A percentile compares a stretch with the other conserved stretches of the same genome.
Evolutionary conservation across 2,113 vertebrate species (phyloP).

Genomic region (Ardeotis arabs): DNA sequence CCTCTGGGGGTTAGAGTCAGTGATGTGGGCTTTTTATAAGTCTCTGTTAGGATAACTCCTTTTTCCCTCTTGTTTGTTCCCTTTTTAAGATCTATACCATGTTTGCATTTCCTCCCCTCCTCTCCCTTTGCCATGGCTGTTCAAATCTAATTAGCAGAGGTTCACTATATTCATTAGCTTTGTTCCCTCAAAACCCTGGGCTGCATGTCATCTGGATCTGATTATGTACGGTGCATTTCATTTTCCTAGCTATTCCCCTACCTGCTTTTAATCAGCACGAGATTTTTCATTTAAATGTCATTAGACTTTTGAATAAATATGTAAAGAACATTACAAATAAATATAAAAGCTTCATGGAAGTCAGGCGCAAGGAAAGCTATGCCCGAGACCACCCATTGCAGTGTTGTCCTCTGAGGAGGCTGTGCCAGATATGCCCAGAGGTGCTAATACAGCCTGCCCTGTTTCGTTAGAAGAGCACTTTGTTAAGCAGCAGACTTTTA

Average conservation of each 20-base stretch:
- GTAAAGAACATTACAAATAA: constrained; percentile 39
- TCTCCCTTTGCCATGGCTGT: not conserved
- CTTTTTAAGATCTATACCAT: constrained; percentile 15
- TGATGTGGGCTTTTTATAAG: constrained; percentile 38
- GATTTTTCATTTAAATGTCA: constrained; percentile 66
- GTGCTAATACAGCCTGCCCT: not conserved
- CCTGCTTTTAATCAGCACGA: constrained; percentile 67
- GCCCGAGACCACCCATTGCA: constrained; percentile 26
- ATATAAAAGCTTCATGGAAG: not conserved
- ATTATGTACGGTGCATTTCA: constrained; percentile 54
- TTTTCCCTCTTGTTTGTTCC: not conserved
- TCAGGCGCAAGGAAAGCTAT: not conserved
- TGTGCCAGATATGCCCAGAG: not conserved
- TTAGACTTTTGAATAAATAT: constrained; percentile 58
- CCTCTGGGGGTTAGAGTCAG: not conserved
- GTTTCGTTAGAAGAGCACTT: not conserved
- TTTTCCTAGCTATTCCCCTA: constrained; percentile 62
- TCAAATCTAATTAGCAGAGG: constrained; percentile 63
- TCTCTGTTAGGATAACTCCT: not conserved
- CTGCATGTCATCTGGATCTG: constrained; percentile 54
- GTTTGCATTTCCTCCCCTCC: not conserved
- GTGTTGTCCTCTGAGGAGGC: not conserved
- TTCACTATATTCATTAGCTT: constrained; percentile 58
- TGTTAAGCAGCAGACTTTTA: not conserved
- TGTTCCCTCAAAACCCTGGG: constrained; percentile 25